Evolutionary conservation across 2,888 invertebrate genomes (phyloP), one percentile per base, ranked within the genome.

Genomic region (Conchocele bisecta): DNA sequence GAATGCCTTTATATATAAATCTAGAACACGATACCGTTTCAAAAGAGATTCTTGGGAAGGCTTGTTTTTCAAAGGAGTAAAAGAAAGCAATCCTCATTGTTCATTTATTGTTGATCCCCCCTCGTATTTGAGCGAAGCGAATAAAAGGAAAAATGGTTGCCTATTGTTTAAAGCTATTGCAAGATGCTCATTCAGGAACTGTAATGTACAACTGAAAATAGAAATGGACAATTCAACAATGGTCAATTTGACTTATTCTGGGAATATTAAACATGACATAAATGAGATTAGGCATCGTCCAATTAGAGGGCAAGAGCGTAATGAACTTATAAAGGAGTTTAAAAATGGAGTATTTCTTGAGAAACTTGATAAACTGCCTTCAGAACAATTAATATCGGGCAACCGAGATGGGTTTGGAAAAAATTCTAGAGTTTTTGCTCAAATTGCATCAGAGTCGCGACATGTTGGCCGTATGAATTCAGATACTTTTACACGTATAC

Each of bases 341-440:
- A 42, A 24, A 17, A 29, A 33, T 42, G 42, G 57, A 42, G 31
- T 37, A 11, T 57, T 42, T 42, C 37, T 57, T 6, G 39, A 57
- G 9, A 37, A 57, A 57, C 42, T 22, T 42, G 6, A 57, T 7
- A 26, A 39, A 24, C 29, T 35, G 3, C 17, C 33, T 37, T 17
- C 57, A 20, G 42, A 6, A 20, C 57, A 42, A 13, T 24, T 42
- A 17, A 3, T 42, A 13, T 57, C 57, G 41, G 57, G 57, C 4
- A 57, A 57, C 44, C 41, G 57, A 24, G 57, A 57, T 42, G 42
- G 42, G 3, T 44, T 57, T 57, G 57, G 57, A 15, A 57, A 57
- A 51, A 31, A 33, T 13, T 29, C 51, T 1, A 51, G 29, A 33
- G 17, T 51, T 3, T 51, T 51, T 51, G 51, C 51, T 51, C 51